A percentile compares a stretch with the other conserved stretches of the same genome.
Conservation (phyloP, 2,888 invertebrate species). For the Maniola hyperantus region DNA sequence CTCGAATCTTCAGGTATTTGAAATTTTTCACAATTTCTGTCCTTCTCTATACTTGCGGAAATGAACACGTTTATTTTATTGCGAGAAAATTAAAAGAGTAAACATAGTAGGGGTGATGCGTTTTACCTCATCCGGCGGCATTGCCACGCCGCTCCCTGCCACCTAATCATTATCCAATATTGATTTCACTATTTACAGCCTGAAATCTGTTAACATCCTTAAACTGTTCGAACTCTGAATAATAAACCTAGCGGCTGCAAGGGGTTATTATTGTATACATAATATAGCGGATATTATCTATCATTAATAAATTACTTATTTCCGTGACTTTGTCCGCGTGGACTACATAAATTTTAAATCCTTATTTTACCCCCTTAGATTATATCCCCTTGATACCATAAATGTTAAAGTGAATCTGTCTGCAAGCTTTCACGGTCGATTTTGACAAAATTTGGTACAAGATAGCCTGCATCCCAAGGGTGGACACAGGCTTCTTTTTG, state of each 20-base stretch:
- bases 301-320: too few relatives aligned
- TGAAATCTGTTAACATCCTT: conserved; percentile 69
- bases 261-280: not conserved
- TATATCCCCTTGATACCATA: not conserved
- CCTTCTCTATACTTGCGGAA: conserved; percentile 35
- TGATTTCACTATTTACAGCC: conserved; percentile 78
- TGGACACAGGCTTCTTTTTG: too few relatives aligned
- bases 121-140: conserved; percentile 52
- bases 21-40: conserved; percentile 23
- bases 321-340: too few relatives aligned
- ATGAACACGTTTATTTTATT: conserved; percentile 30
- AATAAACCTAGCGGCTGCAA: conserved; percentile 40
- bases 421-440: too few relatives aligned
- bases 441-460: too few relatives aligned
- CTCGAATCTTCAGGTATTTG: conserved; percentile 30
- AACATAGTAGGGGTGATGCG: conserved; percentile 58
- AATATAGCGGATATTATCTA: not conserved
- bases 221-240: conserved; percentile 50
- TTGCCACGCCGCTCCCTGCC: conserved; percentile 58
- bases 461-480: too few relatives aligned
- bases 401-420: too few relatives aligned
- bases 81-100: conserved; percentile 30
- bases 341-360: too few relatives aligned
- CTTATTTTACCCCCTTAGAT: too few relatives aligned
- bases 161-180: conserved; percentile 73